Base-by-base conservation (phyloP, 2,888 invertebrate species). In the Bugulina stolonifera region DNA sequence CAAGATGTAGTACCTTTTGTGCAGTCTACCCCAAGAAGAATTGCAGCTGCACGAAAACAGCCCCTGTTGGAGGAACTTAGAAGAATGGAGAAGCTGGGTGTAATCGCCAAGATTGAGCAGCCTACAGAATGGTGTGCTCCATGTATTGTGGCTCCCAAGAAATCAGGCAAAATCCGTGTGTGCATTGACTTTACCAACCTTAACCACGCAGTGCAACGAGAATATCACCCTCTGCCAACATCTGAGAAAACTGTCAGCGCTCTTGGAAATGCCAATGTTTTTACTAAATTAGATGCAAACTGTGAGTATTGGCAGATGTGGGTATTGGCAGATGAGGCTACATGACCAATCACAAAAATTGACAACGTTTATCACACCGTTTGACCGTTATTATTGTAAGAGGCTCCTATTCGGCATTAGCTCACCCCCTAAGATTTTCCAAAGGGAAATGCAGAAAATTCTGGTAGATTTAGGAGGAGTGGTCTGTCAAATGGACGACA, bases 81-180 rank as follows among this genome's bases (percentile, higher is more conserved):
- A n/a, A 14, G 57, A n/a, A 75, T 81, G 75, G 54, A 73, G 35
- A 54, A 72, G n/a, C 29, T 76, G 54, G 77, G 74, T 0, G 76
- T 81, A 1, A 80, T 81, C 69, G 75, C 75, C 55, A 72, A 75
- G 3, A 77, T 82, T 0, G 75, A 78, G 5, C 73, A 75, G 72
- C 77, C 79, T 5, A 81, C 81, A 1, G 78, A 77, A 0, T 82
- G 81, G 80, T 81, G 80, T 71, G 76, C 79, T 27, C 79, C 79
- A 0, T 79, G 82, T 69, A 81, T 83, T 1, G 76, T 79, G 1
- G 80, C 77, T 0, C 75, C 74, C n/a, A 79, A 79, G 73, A 72
- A 71, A 23, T 5, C 14, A n/a, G 57, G 57, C 5, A 57, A 14
- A 23, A 5, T 57, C 57, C 14, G 57, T n/a, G 57, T 57, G 14